Conservation (phyloP, 2,797 vertebrate genomes). For the Channa striata region DNA sequence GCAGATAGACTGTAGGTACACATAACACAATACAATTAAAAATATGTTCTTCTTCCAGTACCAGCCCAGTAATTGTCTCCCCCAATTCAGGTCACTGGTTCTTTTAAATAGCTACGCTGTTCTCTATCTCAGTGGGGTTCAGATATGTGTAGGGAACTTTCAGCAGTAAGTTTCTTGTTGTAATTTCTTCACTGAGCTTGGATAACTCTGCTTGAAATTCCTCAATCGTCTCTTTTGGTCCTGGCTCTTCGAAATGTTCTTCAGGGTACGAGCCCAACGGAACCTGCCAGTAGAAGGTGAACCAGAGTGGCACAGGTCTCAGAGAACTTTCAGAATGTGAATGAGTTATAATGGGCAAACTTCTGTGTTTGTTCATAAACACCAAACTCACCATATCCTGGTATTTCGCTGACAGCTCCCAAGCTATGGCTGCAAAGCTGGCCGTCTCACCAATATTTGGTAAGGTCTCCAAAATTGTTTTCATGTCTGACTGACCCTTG, state of each 20-base stretch:
- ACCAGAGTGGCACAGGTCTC: no score
- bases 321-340: background rate
- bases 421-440: conserved; percentile 41
- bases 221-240: conserved; percentile 62
- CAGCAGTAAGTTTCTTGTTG: conserved; percentile 71
- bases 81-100: no score
- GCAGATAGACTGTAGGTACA: background rate
- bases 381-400: conserved; percentile 72
- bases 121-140: conserved; percentile 52
- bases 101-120: conserved; percentile 48
- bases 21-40: background rate
- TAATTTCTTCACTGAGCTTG: conserved; percentile 68
- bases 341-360: background rate
- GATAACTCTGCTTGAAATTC: conserved; percentile 74
- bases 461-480: conserved; percentile 79
- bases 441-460: conserved; percentile 77
- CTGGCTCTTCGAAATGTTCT: conserved; percentile 72
- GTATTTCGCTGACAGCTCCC: conserved; percentile 75
- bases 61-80: no score
- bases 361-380: background rate
- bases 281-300: conserved; percentile 61
- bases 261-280: conserved; percentile 77
- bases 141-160: conserved; percentile 75
- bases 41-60: background rate
- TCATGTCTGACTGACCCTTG: conserved; percentile 79